Conservation (phyloP, 2,888 invertebrate species). For the Chironomus tentans region DNA sequence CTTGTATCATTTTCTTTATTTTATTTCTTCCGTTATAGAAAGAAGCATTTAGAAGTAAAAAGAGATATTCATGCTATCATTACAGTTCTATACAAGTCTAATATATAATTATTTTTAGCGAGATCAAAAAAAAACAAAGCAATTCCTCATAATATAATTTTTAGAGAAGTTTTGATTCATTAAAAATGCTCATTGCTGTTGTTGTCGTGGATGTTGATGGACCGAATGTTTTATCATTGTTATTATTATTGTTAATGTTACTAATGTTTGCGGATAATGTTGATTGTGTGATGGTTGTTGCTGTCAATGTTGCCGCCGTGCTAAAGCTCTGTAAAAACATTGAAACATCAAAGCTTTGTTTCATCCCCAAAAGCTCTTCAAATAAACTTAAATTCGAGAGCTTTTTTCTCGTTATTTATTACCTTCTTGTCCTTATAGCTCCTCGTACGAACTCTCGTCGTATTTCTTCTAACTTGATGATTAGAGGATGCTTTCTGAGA, state of each 20-base stretch:
- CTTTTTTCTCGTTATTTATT: not conserved
- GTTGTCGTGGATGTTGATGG: not conserved
- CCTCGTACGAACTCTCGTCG: conserved; percentile 45
- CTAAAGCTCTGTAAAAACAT: not conserved
- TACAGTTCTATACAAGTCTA: not conserved
- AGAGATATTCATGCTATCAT: no score
- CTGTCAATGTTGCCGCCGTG: not conserved
- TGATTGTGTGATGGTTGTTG: not conserved
- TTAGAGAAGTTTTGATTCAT: conserved; percentile 10
- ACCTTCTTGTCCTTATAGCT: conserved; percentile 43
- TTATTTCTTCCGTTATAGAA: no score
- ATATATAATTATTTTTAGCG: not conserved
- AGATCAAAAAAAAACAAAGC: not conserved
- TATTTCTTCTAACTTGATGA: conserved; percentile 50
- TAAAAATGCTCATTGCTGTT: conserved; percentile 2
- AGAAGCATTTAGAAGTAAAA: no score
- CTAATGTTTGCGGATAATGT: not conserved
- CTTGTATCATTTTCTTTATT: no score
- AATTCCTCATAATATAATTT: not conserved
- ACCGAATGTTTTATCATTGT: not conserved
- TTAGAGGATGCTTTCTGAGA: conserved; percentile 45
- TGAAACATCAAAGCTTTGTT: not conserved
- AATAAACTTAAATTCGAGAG: not conserved
- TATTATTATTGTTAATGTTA: not conserved
- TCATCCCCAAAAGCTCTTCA: not conserved